Evolutionary conservation across 2,888 invertebrate genomes (phyloP), one percentile per base, ranked within the genome.

Genomic region (Campopleginae sp.): DNA sequence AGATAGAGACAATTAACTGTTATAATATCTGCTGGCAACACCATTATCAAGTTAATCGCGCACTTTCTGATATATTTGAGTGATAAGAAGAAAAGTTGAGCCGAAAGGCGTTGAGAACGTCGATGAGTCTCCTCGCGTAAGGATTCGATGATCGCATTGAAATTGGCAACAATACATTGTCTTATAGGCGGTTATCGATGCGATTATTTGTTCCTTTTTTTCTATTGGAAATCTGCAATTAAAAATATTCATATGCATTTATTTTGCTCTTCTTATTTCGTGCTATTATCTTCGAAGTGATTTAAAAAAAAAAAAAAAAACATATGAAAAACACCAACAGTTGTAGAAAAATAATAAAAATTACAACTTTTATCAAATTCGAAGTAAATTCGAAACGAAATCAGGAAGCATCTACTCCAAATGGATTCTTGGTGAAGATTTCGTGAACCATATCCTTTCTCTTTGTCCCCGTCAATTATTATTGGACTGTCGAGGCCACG

Each of bases 1-100:
- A 76, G 61, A 61, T 54, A 72, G 77, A 72, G 65, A 66, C 72
- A 72, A 65, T 76, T 76, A 44, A 38, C 44, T 61, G 8, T 61
- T 77, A 58, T 80, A 65, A 65, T 54, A 61, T 58, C 72, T 23
- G 80, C 65, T 46, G 75, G 63, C 78, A 78, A 82, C 31, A 42
- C 38, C 31, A 58, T 72, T 54, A 31, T n/a, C 31, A 27, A 38
- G 23, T 51, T 54, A 58, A 44, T 27, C 51, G 8, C 23, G 6
- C 19, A 58, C 54, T 58, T 58, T 58, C 42, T 70, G 33, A 68
- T 68, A 14, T 27, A 65, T 33, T 81, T 33, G 54, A 23, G 4
- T 12, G 54, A 23, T 54, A 12, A 58, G 33, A 42, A 31, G 17
- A 68, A 77, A 71, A 46, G 48, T 23, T 23, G 51, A 70, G 63